A percentile compares a stretch with the other conserved stretches of the same genome.
phyloP scores from a whole-genome alignment of 2,888 invertebrate species.

The Cephus pulcher region DNA sequence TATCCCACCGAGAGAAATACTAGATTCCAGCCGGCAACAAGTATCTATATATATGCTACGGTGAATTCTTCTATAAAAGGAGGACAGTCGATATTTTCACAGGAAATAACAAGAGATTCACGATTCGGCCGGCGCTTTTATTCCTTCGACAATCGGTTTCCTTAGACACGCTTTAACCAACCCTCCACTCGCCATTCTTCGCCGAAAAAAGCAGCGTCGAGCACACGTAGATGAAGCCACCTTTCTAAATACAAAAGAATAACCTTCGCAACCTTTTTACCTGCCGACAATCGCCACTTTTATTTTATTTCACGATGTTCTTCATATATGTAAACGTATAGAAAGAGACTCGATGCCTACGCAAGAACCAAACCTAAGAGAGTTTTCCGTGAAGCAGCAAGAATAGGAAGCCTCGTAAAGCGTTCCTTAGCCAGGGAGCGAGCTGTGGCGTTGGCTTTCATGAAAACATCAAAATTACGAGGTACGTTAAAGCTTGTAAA shows the following conservation, averaged over 20 bases:
- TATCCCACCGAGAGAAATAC: background rate
- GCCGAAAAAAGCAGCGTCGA: background rate
- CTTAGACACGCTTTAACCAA: background rate
- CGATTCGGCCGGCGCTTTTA: background rate
- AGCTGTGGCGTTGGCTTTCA: background rate
- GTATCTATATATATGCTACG: background rate
- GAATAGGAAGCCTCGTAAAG: background rate
- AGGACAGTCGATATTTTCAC: background rate
- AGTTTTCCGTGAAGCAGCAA: background rate
- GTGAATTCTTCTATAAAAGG: background rate
- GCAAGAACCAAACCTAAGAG: background rate
- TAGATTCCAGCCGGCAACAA: background rate
- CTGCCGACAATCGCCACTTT: background rate
- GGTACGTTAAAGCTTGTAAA: constrained; percentile 44
- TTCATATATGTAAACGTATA: background rate
- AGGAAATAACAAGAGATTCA: background rate
- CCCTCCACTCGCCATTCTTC: background rate
- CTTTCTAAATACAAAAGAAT: background rate
- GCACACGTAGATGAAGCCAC: background rate
- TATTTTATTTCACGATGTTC: background rate
- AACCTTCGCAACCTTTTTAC: background rate
- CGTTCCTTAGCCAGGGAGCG: background rate
- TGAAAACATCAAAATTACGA: constrained; percentile 48
- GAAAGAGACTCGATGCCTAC: background rate
- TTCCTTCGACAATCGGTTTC: background rate